Conservation (phyloP, 2,888 invertebrate genomes). For the Gymnocheta viridis region DNA sequence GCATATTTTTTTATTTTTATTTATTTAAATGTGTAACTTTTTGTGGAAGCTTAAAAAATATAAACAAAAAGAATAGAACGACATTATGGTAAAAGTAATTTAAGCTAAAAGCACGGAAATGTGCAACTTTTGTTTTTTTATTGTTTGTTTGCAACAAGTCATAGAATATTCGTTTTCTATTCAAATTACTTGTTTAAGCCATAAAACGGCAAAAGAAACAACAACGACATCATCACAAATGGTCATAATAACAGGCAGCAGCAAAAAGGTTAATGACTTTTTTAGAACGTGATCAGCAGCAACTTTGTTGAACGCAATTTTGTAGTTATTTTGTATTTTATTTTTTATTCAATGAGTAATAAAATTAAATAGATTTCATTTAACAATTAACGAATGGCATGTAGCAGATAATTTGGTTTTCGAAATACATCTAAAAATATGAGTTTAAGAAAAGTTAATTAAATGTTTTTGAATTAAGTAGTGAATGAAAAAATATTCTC, state of each 20-base stretch:
- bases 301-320: slow-evolving; percentile 15
- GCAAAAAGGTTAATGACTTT: slow-evolving; percentile 63
- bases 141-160: slow-evolving; percentile 54
- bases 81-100: slow-evolving; percentile 64
- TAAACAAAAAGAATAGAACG: slow-evolving; percentile 20
- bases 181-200: slow-evolving; percentile 45
- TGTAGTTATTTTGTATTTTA: neutral
- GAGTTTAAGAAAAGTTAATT: neutral
- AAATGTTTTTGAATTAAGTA: too few species aligned
- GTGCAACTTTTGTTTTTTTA: slow-evolving; percentile 57
- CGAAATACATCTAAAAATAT: neutral
- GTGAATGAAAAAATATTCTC: too few species aligned
- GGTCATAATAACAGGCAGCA: slow-evolving; percentile 10
- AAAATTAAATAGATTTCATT: slow-evolving; percentile 20
- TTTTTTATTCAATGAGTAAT: slow-evolving; percentile 20
- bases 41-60: slow-evolving; percentile 28
- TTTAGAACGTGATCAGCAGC: slow-evolving; percentile 46
- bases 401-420: neutral
- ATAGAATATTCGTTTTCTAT: slow-evolving; percentile 41
- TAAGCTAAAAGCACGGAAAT: slow-evolving; percentile 66
- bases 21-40: slow-evolving; percentile 46
- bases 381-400: neutral
- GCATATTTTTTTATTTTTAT: neutral
- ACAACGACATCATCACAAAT: slow-evolving; percentile 9
- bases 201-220: slow-evolving; percentile 28